These are phyloP conservation scores for Gallinago media DNA, from an alignment of 2,113 vertebrate genomes.

Conservation along the genomic window DNA sequence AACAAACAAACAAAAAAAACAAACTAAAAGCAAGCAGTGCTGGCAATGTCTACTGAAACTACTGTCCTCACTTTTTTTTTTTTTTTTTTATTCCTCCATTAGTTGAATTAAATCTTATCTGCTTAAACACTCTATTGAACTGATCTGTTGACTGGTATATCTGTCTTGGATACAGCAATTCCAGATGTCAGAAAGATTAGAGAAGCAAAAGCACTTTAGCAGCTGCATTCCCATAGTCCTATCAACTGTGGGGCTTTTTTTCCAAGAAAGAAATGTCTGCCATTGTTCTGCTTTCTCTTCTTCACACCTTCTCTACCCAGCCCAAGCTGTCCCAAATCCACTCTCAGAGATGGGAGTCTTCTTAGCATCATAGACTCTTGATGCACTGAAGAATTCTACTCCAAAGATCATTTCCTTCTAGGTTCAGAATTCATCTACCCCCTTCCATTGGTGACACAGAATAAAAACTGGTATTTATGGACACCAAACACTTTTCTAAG, in stretches of 20 bases:
- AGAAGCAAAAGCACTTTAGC: neutral
- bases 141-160: neutral
- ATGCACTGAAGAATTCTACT: neutral
- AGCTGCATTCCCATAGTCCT: neutral
- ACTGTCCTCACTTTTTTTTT: neutral
- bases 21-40: neutral
- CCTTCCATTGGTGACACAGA: neutral
- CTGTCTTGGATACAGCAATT: neutral
- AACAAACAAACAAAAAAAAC: no score
- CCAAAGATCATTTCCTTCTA: neutral
- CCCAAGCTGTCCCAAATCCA: neutral
- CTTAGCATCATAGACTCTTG: neutral
- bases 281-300: neutral
- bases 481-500: neutral
- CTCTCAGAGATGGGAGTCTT: neutral
- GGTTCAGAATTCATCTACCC: neutral
- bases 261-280: neutral
- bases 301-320: neutral
- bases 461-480: fast-evolving
- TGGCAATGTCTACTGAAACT: neutral
- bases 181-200: neutral
- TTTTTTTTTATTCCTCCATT: neutral
- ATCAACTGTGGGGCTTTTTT: neutral
- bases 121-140: neutral
- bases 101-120: constrained; percentile 22